Evolutionary conservation across 1,140 invertebrate species (phyloP).

Genomic region (Laupala kohalensis): DNA sequence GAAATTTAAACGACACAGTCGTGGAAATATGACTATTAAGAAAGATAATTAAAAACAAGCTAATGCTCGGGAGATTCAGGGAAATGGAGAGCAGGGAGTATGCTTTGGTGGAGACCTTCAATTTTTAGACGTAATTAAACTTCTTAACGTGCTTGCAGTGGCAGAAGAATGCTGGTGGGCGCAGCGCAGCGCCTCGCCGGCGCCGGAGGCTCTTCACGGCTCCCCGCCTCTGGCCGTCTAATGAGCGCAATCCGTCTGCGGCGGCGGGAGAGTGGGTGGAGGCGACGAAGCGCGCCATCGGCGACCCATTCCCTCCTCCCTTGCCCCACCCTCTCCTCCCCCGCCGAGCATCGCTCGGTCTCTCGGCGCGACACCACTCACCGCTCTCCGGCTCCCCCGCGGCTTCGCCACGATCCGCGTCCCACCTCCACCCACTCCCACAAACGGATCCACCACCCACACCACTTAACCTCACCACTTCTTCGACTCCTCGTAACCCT

Average conservation of each 20-base stretch:
- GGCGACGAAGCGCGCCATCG: neutral
- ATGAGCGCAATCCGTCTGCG: neutral
- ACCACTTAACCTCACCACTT: too few relatives aligned
- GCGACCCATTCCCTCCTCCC: too few relatives aligned
- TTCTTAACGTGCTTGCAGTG: neutral
- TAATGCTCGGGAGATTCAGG: too few relatives aligned
- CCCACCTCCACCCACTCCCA: too few relatives aligned
- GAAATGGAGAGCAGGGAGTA: neutral
- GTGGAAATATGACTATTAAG: too few relatives aligned
- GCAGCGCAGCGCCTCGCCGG: too few relatives aligned
- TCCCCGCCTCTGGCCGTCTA: neutral
- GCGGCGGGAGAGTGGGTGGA: neutral
- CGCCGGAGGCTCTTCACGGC: neutral
- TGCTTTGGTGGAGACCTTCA: neutral
- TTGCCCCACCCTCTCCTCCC: too few relatives aligned
- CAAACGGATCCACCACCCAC: too few relatives aligned
- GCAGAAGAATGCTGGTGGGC: neutral
- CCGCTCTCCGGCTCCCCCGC: too few relatives aligned
- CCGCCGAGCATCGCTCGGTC: neutral
- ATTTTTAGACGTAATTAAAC: neutral
- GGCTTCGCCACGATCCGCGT: neutral
- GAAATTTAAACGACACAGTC: too few relatives aligned
- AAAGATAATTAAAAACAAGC: too few relatives aligned
- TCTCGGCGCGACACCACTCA: neutral
- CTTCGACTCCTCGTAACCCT: too few relatives aligned